Conservation (phyloP, 2,888 invertebrate genomes). For the Lepidochrysops patricia region DNA sequence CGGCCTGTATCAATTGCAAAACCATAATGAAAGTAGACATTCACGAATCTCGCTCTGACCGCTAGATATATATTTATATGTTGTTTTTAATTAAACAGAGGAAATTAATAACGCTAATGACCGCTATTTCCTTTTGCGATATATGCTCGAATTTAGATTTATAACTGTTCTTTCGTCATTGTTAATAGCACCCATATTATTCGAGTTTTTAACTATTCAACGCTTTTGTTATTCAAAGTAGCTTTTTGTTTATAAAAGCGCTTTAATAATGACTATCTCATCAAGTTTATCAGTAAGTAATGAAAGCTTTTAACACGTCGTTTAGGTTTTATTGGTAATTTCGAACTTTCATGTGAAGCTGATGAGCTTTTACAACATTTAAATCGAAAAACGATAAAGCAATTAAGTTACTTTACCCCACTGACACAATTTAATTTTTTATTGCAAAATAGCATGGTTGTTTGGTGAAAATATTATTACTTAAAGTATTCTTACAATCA, state of each 20-base stretch:
- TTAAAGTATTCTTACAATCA: too few relatives aligned
- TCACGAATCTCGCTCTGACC: conserved; percentile 22
- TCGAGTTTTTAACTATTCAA: background rate
- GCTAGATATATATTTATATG: background rate
- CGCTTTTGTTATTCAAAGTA: background rate
- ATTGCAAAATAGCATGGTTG: too few relatives aligned
- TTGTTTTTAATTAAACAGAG: background rate
- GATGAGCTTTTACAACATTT: background rate
- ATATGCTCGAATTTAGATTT: background rate
- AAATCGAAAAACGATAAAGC: background rate
- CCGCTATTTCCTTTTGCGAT: conserved; percentile 10
- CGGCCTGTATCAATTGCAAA: conserved; percentile 70
- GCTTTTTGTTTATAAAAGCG: background rate
- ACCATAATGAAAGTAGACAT: conserved; percentile 58
- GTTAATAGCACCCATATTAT: background rate
- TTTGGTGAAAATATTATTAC: too few relatives aligned
- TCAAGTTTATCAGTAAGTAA: background rate
- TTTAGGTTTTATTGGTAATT: background rate
- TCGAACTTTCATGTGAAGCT: background rate
- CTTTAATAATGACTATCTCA: background rate
- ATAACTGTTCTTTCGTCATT: background rate
- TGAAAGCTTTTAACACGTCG: background rate
- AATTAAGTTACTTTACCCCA: background rate
- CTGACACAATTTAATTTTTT: background rate
- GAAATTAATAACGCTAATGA: conserved; percentile 8